phyloP scores from a whole-genome alignment of 2,888 invertebrate species.

The Acrocyrtus sp. region DNA sequence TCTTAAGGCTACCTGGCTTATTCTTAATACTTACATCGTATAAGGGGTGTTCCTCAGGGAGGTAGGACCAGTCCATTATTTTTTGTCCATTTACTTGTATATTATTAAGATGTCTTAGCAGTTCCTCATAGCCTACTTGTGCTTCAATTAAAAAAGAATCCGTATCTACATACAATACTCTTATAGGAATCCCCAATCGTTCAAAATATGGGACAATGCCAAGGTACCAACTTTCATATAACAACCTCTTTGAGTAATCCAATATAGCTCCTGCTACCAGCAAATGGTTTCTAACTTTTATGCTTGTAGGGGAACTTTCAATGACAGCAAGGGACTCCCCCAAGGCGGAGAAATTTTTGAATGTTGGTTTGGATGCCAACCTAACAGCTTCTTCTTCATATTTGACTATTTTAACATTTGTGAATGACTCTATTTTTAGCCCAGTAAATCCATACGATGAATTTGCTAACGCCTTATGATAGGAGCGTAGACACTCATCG shows the following conservation, averaged over 20 bases:
- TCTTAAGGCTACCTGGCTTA: background rate
- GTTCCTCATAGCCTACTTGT: background rate
- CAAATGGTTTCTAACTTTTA: conserved; percentile 2
- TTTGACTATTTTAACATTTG: background rate
- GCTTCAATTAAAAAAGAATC: background rate
- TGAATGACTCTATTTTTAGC: background rate
- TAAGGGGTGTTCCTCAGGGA: background rate
- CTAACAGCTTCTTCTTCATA: background rate
- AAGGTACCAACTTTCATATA: background rate
- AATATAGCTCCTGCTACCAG: background rate
- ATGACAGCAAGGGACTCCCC: background rate
- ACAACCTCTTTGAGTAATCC: background rate
- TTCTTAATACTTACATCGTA: background rate
- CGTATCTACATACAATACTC: background rate
- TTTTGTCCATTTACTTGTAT: background rate
- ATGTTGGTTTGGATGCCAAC: background rate
- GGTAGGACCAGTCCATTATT: background rate
- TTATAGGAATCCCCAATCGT: background rate
- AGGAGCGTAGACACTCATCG: background rate
- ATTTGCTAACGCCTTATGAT: background rate
- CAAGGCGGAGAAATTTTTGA: background rate
- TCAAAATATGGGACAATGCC: background rate
- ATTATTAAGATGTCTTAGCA: background rate
- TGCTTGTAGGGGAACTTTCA: background rate
- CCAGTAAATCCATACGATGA: background rate